Conservation (phyloP, 2,113 vertebrate species). For the Irena cyanogastra region DNA sequence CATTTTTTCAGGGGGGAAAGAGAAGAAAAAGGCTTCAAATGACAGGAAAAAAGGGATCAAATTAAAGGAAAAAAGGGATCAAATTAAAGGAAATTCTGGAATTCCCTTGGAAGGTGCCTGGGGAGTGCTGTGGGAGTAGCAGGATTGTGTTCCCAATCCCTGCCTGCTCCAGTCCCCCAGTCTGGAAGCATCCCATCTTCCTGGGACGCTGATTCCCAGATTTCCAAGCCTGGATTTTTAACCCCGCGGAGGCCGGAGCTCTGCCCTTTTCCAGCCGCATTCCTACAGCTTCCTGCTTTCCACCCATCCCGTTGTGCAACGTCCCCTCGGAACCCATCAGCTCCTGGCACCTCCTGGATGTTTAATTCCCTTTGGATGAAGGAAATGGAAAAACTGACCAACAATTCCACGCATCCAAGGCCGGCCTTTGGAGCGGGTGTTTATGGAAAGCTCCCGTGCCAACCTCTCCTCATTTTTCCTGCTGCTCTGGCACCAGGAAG, state of each 20-base stretch:
- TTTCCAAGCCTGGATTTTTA: background rate
- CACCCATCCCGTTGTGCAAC: constrained; percentile 21
- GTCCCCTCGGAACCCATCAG: constrained; percentile 25
- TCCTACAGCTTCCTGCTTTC: background rate
- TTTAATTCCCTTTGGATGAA: constrained; percentile 69
- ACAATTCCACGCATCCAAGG: constrained; percentile 71
- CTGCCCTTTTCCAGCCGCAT: background rate
- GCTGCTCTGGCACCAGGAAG: constrained; percentile 70
- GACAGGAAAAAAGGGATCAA: background rate
- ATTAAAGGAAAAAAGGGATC: background rate
- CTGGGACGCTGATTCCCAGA: background rate
- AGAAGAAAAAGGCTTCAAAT: background rate
- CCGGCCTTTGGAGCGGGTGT: constrained; percentile 68
- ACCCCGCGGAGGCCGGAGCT: background rate
- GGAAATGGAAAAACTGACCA: constrained; percentile 76
- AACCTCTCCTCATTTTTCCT: constrained; percentile 70
- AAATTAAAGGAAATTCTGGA: background rate
- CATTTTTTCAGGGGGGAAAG: background rate
- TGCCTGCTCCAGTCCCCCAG: background rate
- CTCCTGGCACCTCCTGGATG: constrained; percentile 55
- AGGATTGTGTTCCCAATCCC: accelerated
- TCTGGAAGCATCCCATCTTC: accelerated
- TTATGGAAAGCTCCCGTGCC: constrained; percentile 76
- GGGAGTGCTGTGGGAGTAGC: background rate
- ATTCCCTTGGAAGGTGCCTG: background rate